Evolutionary conservation across 2,797 vertebrate species (phyloP), one percentile per base, ranked within the genome.

Genomic region (Melanotaenia boesemani): DNA sequence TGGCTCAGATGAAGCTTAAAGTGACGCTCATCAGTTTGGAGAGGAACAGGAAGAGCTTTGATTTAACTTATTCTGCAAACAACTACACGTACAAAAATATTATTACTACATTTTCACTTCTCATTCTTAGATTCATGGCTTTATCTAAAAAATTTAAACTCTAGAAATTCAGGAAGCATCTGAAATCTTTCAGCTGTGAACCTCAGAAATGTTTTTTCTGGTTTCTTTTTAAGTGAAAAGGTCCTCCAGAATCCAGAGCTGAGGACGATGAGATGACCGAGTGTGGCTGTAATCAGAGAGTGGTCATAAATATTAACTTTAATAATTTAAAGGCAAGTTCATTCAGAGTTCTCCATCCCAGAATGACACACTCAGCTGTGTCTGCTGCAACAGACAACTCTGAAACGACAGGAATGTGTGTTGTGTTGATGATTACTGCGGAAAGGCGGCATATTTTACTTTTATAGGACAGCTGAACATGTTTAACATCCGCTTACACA

Each of bases 271-370:
- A 70, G 61, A 69, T 80, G 22, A 5, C 60, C 12, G 69, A 74
- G 71, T 18, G 64, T 46, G 70, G 46, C 70, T 89, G 75, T 76
- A 86, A 81, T 88, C 64, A 81, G 77, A 65, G 63, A 61, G 48
- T 5, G n/a, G 76, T 77, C 79, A 80, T 83, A 72, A 84, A 90
- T 83, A 87, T 73, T 69, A 80, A 80, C 61, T 66, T 88, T 44
- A 89, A 89, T 88, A 83, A 88, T 91, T 83, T 44, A 88, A 74
- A 71, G 68, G 80, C 63, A 58, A 28, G 86, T 89, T 88, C 87
- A 89, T 24, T 6, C 56, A 80, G 82, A 87, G 86, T 89, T 87
- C 87, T 82, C 70, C 76, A 58, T n/a, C 60, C 52, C 56, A 22
- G 63, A 81, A 24, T 34, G 57, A 60, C 67, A 52, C 22, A 22